phyloP scores from a whole-genome alignment of 2,113 vertebrate genomes.

The Prunella himalayana region DNA sequence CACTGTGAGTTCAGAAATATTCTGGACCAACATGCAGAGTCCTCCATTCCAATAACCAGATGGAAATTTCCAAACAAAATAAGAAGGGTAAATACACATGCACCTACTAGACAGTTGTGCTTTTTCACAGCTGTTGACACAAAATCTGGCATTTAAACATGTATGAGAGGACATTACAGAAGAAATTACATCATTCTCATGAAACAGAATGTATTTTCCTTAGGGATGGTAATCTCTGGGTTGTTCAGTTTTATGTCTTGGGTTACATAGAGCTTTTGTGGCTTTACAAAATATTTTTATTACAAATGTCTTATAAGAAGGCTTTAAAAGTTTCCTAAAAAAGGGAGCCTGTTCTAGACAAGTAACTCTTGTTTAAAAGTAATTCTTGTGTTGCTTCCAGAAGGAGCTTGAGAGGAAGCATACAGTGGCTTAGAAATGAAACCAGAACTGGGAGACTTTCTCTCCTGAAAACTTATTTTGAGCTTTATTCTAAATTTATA shows the following conservation, averaged over 20 bases:
- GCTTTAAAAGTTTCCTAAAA: neutral
- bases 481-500: slow-evolving; percentile 30
- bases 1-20: neutral
- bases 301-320: neutral
- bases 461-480: slow-evolving; percentile 33
- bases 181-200: slow-evolving; percentile 5
- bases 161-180: neutral
- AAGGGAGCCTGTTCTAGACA: slow-evolving; percentile 9
- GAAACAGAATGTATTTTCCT: slow-evolving; percentile 17
- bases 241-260: neutral
- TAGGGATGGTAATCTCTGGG: neutral
- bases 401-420: neutral
- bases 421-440: slow-evolving; percentile 8
- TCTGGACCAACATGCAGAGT: neutral
- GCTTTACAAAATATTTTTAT: slow-evolving; percentile 8
- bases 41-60: neutral
- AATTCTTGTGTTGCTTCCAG: slow-evolving; percentile 29
- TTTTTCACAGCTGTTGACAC: slow-evolving; percentile 40
- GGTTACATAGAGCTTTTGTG: neutral
- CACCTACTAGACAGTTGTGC: slow-evolving; percentile 1
- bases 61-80: slow-evolving; percentile 40
- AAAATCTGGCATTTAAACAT: neutral
- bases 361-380: slow-evolving; percentile 34
- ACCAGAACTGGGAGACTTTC: neutral
- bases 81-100: neutral